phyloP scores from a whole-genome alignment of 2,113 vertebrate species.

The Rhynchomys soricoides region DNA sequence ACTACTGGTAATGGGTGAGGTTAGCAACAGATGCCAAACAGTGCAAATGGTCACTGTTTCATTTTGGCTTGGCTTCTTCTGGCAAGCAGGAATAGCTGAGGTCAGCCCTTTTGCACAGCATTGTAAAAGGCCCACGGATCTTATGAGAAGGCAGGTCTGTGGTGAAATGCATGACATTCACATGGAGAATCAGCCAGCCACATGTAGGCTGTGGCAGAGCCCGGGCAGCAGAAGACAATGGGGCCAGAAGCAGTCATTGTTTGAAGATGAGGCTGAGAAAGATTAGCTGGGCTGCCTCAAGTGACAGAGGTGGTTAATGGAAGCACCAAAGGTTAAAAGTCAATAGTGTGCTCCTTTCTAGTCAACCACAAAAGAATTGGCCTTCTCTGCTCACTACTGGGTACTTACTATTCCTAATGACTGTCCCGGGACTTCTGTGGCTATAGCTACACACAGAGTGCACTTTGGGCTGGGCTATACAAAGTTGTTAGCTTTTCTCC shows the following conservation, averaged over 20 bases:
- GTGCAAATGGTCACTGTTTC: not conserved
- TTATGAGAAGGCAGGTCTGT: not conserved
- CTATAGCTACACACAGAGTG: not conserved
- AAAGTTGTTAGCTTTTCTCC: slow-evolving; percentile 26
- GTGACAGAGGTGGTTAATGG: not conserved
- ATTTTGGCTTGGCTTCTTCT: not conserved
- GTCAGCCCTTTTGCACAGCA: not conserved
- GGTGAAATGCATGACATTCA: not conserved
- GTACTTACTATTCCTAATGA: not conserved
- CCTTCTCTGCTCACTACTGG: slow-evolving; percentile 19
- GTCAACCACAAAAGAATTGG: not conserved
- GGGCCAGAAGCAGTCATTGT: not conserved
- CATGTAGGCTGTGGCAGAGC: not conserved
- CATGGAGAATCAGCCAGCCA: not conserved
- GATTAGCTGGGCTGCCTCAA: not conserved
- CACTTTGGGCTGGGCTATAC: not conserved
- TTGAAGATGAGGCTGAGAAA: not conserved
- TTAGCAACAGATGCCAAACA: not conserved
- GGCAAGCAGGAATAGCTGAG: not conserved
- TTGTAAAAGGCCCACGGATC: not conserved
- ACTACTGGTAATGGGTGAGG: not conserved
- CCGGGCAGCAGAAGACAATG: not conserved
- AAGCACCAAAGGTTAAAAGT: not conserved
- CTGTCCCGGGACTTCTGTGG: not conserved
- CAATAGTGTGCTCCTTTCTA: not conserved